Evolutionary conservation across 2,888 invertebrate species (phyloP), one percentile per base, ranked within the genome.

Genomic region (Limenitis camilla): DNA sequence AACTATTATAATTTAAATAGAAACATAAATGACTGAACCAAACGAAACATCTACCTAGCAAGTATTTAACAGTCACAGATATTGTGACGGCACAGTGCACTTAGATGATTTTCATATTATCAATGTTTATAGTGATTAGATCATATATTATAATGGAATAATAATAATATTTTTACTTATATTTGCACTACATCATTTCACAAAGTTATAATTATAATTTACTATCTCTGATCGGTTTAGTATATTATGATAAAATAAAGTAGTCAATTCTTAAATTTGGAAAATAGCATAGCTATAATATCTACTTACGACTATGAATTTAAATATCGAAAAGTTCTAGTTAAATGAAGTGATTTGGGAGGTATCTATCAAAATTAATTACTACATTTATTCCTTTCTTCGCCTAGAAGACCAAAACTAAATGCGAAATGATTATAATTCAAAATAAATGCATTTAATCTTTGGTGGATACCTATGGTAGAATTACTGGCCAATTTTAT

Each of bases 71-170:
- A 64, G 62, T 76, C 72, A 72, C 69, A 64, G 36, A 66, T 67
- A 68, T 72, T 75, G 77, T 79, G 77, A 78, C 72, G 66, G 78
- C 81, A 82, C 80, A 66, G 78, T 80, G 84, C 83, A 84, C 84
- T 78, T 81, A 81, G 76, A 61, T 69, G 55, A 68, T 66, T 66
- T 58, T 63, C 58, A 61, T 60, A 50, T 63, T 62, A 50, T 48
- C 53, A 51, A 49, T 32, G 49, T 53, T 45, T 42, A 52, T 59
- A 53, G 49, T 45, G 44, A 35, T 50, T 59, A 47, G 35, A 31
- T 41, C 40, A 40, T 55, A 50, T 39, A 31, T 47, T 32, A 46
- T 49, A 31, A 36, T 19, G 5, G 19, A 38, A 38, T 45, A 45
- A 45, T 36, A 29, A 35, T 40, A 35, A 11, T 40, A 10, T 35